Evolutionary conservation across 2,797 vertebrate genomes (phyloP), one percentile per base, ranked within the genome.

Genomic region (Pseudomugil tenellus): DNA sequence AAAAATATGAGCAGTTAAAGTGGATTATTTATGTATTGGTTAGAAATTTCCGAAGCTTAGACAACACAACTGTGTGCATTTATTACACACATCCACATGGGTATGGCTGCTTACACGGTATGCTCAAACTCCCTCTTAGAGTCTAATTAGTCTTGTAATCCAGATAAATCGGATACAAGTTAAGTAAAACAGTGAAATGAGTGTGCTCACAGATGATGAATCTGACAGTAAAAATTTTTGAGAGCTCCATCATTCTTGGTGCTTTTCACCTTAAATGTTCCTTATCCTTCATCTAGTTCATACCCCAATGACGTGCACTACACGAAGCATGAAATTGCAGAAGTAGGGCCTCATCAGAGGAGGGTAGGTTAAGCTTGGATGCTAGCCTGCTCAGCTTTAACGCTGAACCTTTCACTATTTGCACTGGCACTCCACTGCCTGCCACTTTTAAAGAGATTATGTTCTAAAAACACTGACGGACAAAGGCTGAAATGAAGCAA

Each of bases 401-500:
- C 71, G 52, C 67, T 67, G 59, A 84, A 83, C 74, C 66, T 71
- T 79, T 85, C 63, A 54, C 67, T 73, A 76, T 67, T 80, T 25
- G 25, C 73, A 68, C 63, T 88, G 29, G 48, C 48, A 34, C 55
- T 72, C 65, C 87, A 76, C 80, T 63, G 66, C 58, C 78, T 67
- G 72, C 76, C 68, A 76, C 78, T 87, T 85, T 79, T 62, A 70
- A 72, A 81, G 71, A 80, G 85, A 89, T 89, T 84, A 84, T 19
- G 29, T 79, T 64, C 67, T 84, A 84, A 70, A 81, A 83, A 68
- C 76, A 83, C 28, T 56, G 55, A 77, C 66, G 77, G 80, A 74
- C 80, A 82, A 89, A 87, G 84, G 77, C 76, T 74, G 65, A 86
- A 84, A 81, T 80, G 54, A 70, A 79, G 77, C 70, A 77, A 74